phyloP scores from a whole-genome alignment of 2,888 invertebrate species.

The Spodoptera picta region DNA sequence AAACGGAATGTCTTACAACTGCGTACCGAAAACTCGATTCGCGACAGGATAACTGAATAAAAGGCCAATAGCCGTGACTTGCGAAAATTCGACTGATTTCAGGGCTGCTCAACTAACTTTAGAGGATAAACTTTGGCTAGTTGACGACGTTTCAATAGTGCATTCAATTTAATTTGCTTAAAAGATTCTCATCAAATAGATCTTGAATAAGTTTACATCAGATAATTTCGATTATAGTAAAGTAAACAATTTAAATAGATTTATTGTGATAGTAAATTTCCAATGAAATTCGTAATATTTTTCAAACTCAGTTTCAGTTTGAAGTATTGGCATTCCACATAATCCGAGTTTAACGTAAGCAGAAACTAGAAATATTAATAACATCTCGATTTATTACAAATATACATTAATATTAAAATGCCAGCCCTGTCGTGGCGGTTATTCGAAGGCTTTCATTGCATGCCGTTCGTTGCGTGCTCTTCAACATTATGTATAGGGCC shows the following conservation, averaged over 20 bases:
- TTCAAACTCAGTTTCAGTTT: constrained; percentile 19
- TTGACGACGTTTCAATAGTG: not conserved
- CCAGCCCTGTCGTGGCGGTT: constrained; percentile 68
- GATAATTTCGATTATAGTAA: no score
- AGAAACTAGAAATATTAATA: constrained; percentile 43
- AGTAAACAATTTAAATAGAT: no score
- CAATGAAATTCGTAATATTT: constrained; percentile 20
- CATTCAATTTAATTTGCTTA: not conserved
- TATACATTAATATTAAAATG: constrained; percentile 48
- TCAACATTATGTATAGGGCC: constrained; percentile 69
- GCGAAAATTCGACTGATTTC: constrained; percentile 72
- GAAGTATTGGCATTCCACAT: constrained; percentile 24
- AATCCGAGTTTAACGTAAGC: constrained; percentile 32
- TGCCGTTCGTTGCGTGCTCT: constrained; percentile 78
- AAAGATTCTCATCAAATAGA: no score
- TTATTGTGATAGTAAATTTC: no score
- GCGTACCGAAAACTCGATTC: constrained; percentile 78
- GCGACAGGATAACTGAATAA: constrained; percentile 74
- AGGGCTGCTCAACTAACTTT: constrained; percentile 56
- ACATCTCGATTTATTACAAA: constrained; percentile 43
- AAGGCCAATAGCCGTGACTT: constrained; percentile 73
- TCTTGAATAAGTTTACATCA: no score
- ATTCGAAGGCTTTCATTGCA: constrained; percentile 74
- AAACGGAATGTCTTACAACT: constrained; percentile 73
- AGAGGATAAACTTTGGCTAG: not conserved